phyloP scores from a whole-genome alignment of 2,113 vertebrate genomes.

The Myxocyprinus asiaticus region DNA sequence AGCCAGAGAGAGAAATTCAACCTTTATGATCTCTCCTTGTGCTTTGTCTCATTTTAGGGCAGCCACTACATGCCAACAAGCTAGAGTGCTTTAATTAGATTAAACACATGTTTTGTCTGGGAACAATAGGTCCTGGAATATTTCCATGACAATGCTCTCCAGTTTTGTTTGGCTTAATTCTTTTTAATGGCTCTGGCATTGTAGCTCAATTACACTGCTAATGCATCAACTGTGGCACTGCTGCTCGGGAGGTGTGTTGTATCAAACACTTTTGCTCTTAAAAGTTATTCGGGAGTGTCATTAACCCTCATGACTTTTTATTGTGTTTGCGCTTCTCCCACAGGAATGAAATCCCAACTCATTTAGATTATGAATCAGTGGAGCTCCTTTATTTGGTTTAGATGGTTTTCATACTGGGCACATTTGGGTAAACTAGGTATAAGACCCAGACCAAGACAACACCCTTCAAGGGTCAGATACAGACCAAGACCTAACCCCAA shows the following conservation, averaged over 20 bases:
- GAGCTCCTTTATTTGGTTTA: constrained; percentile 69
- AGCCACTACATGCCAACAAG: constrained; percentile 39
- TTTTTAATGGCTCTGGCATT: constrained; percentile 76
- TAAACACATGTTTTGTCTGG: constrained; percentile 62
- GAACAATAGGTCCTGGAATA: constrained; percentile 63
- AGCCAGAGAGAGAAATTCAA: neutral
- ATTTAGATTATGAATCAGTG: constrained; percentile 69
- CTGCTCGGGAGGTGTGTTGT: constrained; percentile 65
- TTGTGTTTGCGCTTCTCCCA: constrained; percentile 74
- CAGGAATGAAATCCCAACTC: constrained; percentile 72
- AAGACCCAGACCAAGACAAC: too few relatives aligned
- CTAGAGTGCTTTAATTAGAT: constrained; percentile 70
- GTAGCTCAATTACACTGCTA: constrained; percentile 75
- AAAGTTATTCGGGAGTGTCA: constrained; percentile 64
- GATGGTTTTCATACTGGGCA: too few relatives aligned
- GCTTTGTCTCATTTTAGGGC: constrained; percentile 44
- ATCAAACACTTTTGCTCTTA: constrained; percentile 71
- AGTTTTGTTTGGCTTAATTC: constrained; percentile 72
- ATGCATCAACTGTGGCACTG: constrained; percentile 73
- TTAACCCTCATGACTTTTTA: constrained; percentile 79
- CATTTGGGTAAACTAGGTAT: too few relatives aligned
- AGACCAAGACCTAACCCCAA: too few relatives aligned
- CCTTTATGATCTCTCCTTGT: constrained; percentile 24
- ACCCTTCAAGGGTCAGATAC: too few relatives aligned
- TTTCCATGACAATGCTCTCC: constrained; percentile 72